These are phyloP conservation scores for Timandra comae DNA, from an alignment of 2,888 invertebrate genomes.

Conservation along the genomic window DNA sequence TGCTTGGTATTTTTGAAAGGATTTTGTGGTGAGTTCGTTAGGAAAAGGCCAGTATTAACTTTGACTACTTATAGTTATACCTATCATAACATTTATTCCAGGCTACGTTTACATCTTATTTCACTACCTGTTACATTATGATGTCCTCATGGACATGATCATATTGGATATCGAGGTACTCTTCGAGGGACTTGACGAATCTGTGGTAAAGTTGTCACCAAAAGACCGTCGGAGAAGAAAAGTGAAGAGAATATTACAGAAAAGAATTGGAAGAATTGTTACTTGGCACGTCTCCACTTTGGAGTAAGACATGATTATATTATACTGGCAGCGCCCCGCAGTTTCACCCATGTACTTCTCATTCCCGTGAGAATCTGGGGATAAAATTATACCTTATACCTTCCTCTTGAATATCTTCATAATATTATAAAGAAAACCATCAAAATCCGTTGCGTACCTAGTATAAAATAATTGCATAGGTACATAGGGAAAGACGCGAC, in stretches of 20 bases:
- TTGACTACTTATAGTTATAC: no score
- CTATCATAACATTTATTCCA: no score
- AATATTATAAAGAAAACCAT: no score
- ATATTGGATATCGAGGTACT: conserved; percentile 40
- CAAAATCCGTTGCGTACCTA: no score
- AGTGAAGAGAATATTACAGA: conserved; percentile 33
- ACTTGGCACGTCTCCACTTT: conserved; percentile 47
- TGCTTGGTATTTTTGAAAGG: conserved; percentile 28
- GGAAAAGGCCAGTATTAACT: no score
- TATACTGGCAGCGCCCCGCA: no score
- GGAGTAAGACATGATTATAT: conserved; percentile 28
- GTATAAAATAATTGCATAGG: no score
- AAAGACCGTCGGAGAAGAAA: conserved; percentile 27
- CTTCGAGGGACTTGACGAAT: conserved; percentile 45
- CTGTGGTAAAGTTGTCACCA: conserved; percentile 25
- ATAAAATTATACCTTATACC: no score
- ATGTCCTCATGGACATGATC: conserved; percentile 43
- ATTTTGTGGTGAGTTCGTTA: conserved; percentile 47
- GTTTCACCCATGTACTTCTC: no score
- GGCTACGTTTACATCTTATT: conserved; percentile 49
- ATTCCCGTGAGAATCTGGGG: no score
- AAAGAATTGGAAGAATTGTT: conserved; percentile 39
- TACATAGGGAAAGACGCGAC: no score
- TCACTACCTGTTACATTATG: conserved; percentile 48
- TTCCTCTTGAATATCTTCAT: no score